phyloP scores from a whole-genome alignment of 2,888 invertebrate species.

The Orgyia antiqua region DNA sequence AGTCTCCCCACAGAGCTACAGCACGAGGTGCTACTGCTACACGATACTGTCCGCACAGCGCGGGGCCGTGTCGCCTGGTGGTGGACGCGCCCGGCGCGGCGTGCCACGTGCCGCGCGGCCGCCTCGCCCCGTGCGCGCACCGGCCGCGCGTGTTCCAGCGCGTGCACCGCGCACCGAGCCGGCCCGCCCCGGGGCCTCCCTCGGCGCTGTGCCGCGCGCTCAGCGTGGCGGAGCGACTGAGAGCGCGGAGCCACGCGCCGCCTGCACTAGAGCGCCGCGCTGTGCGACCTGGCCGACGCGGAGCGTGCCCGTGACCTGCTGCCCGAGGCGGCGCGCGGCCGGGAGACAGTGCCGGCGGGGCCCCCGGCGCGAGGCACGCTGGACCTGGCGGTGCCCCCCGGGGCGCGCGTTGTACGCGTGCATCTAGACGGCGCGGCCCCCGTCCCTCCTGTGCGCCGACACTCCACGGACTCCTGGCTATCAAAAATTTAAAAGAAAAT shows the following conservation, averaged over 20 bases:
- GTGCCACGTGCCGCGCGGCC: slow-evolving; percentile 32
- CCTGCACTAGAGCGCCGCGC: slow-evolving; percentile 1
- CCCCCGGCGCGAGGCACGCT: too few species aligned
- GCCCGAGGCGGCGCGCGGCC: background rate
- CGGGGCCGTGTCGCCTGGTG: slow-evolving; percentile 28
- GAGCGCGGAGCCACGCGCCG: slow-evolving; percentile 1
- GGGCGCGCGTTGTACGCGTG: too few species aligned
- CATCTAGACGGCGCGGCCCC: too few species aligned
- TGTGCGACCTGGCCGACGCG: slow-evolving; percentile 5
- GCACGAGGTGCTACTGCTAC: too few species aligned
- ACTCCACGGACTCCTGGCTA: too few species aligned
- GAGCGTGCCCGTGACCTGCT: slow-evolving; percentile 11
- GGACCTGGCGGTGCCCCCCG: too few species aligned
- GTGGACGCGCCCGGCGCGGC: slow-evolving; percentile 24
- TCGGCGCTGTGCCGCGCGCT: slow-evolving; percentile 14
- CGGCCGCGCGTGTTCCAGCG: slow-evolving; percentile 30
- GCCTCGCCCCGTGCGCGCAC: slow-evolving; percentile 15
- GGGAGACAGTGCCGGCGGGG: too few species aligned
- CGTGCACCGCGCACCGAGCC: slow-evolving; percentile 32
- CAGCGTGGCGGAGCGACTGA: slow-evolving; percentile 14
- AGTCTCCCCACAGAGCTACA: too few species aligned
- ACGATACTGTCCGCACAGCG: slow-evolving; percentile 24
- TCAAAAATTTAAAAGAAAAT: too few species aligned
- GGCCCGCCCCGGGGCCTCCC: slow-evolving; percentile 2
- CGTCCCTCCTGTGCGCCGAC: too few species aligned